Evolutionary conservation across 2,797 vertebrate species (phyloP), one percentile per base, ranked within the genome.

Genomic region (Sebastes oblongus): DNA sequence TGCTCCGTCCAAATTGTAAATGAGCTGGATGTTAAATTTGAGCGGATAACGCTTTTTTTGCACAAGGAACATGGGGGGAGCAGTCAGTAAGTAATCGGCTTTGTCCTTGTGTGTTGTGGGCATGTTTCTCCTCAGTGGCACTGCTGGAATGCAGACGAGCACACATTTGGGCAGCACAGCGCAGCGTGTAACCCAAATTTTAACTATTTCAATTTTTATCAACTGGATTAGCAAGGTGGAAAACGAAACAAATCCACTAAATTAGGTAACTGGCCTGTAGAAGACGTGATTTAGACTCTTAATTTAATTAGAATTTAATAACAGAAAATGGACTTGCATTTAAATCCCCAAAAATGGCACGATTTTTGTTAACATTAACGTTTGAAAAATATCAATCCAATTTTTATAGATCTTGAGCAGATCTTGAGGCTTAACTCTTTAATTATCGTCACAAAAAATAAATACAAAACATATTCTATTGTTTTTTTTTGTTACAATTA

Each of bases 91-190:
- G 68, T 39, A 66, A 72, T 24, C 64, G 75, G 66, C 81, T 87
- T 90, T 88, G 86, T 86, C 83, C 78, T 88, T 82, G 69, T 75
- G 72, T 77, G 84, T 16, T 67, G 54, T 46, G 80, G 71, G 67
- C 54, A 65, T 75, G 82, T 81, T 75, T 86, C 74, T 75, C 46
- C 78, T 82, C 62, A 20, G 60, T 72, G 77, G 29, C 86, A 90
- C 82, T 89, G 83, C 62, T 86, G 92, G 93, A 92, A 94, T 92
- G 90, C 91, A 91, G 82, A 73, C 79, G 22, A 78, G 66, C 78
- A 72, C 79, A 84, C 56, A 80, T 84, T 76, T 86, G 75, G 76
- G 66, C 66, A 83, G 77, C 62, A 72, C 55, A 78, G 68, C 66
- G 20, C 58, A 61, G 69, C n/a, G 22, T 61, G 77, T 66, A 66